phyloP scores from a whole-genome alignment of 2,888 invertebrate genomes.

The Rotaria socialis region DNA sequence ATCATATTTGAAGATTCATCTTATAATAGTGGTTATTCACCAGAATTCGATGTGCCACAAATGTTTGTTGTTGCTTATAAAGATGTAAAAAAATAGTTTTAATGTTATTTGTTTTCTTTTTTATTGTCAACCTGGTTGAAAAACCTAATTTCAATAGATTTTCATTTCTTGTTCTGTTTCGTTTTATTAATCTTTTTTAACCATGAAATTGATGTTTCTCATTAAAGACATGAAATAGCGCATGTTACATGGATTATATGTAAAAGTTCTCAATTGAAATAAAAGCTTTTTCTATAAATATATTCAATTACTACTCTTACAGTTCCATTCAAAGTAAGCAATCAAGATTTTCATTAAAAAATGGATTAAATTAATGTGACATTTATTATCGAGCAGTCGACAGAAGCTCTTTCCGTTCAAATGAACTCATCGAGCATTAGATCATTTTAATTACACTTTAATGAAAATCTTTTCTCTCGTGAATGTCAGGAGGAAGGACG shows the following conservation, averaged over 20 bases:
- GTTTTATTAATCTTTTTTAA: too few species aligned
- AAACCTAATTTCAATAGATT: too few species aligned
- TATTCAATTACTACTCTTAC: too few species aligned
- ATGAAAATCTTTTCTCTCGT: too few species aligned
- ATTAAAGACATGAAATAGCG: too few species aligned
- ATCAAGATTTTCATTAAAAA: background rate
- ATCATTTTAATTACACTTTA: background rate
- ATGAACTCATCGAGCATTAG: background rate
- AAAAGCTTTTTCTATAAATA: too few species aligned
- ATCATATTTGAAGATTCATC: slow-evolving; percentile 86
- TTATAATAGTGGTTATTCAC: slow-evolving; percentile 85
- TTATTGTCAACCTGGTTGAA: too few species aligned
- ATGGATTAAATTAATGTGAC: background rate
- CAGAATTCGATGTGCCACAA: slow-evolving; percentile 86
- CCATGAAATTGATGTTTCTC: too few species aligned
- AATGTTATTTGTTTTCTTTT: background rate
- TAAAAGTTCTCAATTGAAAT: too few species aligned
- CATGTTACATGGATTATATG: too few species aligned
- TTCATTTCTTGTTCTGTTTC: background rate
- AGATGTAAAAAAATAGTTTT: slow-evolving; percentile 51
- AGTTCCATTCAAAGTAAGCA: background rate
- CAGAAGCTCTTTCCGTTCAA: background rate
- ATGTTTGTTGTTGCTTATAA: slow-evolving; percentile 80
- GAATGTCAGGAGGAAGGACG: too few species aligned
- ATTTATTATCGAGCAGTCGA: background rate